Conservation (phyloP, 2,888 invertebrate species). For the Leuctra nigra region DNA sequence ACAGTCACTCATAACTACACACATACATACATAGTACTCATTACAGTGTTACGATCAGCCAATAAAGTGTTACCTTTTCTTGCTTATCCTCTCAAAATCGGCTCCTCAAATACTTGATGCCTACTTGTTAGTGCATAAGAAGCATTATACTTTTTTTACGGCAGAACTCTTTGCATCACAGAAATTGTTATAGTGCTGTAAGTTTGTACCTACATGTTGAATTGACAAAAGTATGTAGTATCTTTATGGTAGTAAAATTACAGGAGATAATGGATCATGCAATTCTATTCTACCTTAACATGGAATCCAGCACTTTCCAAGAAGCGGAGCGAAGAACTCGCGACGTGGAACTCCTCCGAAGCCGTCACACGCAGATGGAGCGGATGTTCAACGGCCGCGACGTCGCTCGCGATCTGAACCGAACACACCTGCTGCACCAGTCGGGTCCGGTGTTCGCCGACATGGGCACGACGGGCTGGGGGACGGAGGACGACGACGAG, state of each 20-base stretch:
- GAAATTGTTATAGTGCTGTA: too few species aligned
- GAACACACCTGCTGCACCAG: constrained; percentile 9
- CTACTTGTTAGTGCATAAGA: too few species aligned
- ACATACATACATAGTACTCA: too few species aligned
- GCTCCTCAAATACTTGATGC: too few species aligned
- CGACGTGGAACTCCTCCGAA: constrained; percentile 53
- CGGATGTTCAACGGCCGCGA: constrained; percentile 40
- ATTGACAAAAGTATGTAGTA: too few species aligned
- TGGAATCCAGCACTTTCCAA: constrained; percentile 34
- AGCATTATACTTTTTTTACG: too few species aligned
- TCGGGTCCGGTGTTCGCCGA: constrained; percentile 38
- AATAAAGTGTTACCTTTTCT: constrained; percentile 3
- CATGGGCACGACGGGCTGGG: constrained; percentile 44
- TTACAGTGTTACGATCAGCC: too few species aligned
- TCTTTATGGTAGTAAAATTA: too few species aligned
- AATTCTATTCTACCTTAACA: not conserved
- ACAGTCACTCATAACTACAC: too few species aligned
- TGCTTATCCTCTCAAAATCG: not conserved
- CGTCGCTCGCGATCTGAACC: constrained; percentile 1
- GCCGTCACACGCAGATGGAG: constrained; percentile 51
- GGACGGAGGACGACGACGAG: constrained; percentile 42
- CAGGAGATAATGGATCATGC: too few species aligned
- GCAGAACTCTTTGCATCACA: too few species aligned
- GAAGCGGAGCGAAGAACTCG: constrained; percentile 56
- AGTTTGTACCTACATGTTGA: too few species aligned